These are phyloP conservation scores for Caenorhabditis becei DNA, from an alignment of 2,888 invertebrate genomes.

Conservation along the genomic window DNA sequence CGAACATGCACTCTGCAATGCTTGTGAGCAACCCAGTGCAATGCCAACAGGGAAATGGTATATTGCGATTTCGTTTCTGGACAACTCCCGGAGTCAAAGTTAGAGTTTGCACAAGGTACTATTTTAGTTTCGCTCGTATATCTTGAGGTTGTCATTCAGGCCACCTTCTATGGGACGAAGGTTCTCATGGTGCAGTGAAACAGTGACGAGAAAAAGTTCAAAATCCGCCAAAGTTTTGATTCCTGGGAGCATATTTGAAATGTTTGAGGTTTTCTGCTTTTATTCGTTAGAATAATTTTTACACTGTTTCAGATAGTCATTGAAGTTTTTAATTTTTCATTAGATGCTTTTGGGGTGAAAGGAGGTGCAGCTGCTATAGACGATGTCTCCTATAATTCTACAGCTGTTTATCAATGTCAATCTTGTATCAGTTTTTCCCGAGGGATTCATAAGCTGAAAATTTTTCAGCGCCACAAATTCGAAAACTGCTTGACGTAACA, in stretches of 20 bases:
- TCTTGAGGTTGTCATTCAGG: constrained; percentile 38
- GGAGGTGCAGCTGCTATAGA: constrained; percentile 77
- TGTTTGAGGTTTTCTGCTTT: constrained; percentile 70
- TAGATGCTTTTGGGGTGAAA: constrained; percentile 75
- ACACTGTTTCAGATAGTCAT: constrained; percentile 71
- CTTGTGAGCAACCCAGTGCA: constrained; percentile 77
- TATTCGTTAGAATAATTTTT: constrained; percentile 30
- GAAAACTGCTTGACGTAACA: constrained; percentile 59
- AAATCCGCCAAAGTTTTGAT: constrained; percentile 72
- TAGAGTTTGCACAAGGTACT: constrained; percentile 74
- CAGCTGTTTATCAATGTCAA: constrained; percentile 67
- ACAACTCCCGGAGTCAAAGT: constrained; percentile 74
- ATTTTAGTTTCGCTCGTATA: not conserved
- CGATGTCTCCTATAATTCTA: constrained; percentile 73
- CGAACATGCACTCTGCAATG: constrained; percentile 69
- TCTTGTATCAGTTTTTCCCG: constrained; percentile 42
- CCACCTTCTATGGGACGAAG: constrained; percentile 67
- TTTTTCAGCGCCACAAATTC: constrained; percentile 72
- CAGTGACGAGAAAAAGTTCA: constrained; percentile 71
- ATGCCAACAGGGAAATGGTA: constrained; percentile 76
- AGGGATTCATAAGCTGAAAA: not conserved
- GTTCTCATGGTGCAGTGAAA: constrained; percentile 75
- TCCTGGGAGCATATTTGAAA: constrained; percentile 72
- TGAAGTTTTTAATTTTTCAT: constrained; percentile 73
- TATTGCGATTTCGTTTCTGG: constrained; percentile 74